A percentile compares a stretch with the other conserved stretches of the same genome.
Evolutionary conservation across 92 coral and sea anemone genomes (phyloP).

Genomic region (Siderastrea radians): DNA sequence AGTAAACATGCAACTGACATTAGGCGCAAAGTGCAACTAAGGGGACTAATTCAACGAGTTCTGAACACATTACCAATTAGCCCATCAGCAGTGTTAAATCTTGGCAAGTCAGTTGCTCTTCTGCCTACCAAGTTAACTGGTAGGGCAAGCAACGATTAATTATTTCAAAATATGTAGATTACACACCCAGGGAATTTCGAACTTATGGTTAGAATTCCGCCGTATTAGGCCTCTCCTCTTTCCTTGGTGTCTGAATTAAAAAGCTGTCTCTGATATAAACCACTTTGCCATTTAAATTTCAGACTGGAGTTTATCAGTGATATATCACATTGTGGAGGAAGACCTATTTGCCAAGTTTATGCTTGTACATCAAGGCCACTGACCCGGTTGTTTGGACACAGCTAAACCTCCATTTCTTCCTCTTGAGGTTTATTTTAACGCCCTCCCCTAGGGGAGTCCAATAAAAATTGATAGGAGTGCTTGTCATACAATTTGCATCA

Average conservation of each 20-base stretch:
- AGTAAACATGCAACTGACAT: slow-evolving; percentile 16
- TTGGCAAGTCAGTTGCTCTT: slow-evolving; percentile 36
- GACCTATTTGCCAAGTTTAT: slow-evolving; percentile 17
- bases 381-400: neutral
- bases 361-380: slow-evolving; percentile 10
- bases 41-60: slow-evolving; percentile 16
- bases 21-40: slow-evolving; percentile 27
- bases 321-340: neutral
- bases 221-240: neutral
- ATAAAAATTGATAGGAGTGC: neutral
- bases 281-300: slow-evolving; percentile 4
- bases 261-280: slow-evolving; percentile 5
- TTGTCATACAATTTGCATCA: slow-evolving; percentile 1
- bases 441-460: slow-evolving; percentile 1
- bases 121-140: slow-evolving; percentile 31
- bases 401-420: neutral
- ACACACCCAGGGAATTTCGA: neutral
- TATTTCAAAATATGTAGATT: neutral
- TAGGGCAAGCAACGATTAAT: slow-evolving; percentile 4
- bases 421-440: neutral
- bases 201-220: neutral
- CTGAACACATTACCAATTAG: slow-evolving; percentile 8
- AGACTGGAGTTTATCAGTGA: neutral
- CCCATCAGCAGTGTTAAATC: slow-evolving; percentile 31
- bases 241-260: neutral